Conservation (phyloP, 1,140 invertebrate species). For the Meloidogyne chitwoodi region DNA sequence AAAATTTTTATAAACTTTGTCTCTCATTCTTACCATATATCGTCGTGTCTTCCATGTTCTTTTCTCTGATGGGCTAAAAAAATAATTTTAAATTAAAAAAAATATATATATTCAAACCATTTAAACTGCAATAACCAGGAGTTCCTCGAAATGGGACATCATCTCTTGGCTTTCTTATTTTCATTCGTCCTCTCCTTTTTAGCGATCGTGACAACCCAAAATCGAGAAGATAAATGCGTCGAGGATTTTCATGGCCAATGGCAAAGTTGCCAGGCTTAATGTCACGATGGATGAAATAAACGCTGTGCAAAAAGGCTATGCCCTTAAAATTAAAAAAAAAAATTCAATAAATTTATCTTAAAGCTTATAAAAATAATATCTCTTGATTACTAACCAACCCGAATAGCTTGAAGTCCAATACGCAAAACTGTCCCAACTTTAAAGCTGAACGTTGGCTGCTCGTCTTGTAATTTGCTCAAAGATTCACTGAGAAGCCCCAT, state of each 20-base stretch:
- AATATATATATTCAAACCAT: not conserved
- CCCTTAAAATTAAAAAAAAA: not conserved
- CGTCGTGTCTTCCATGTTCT: not conserved
- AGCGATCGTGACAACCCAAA: not conserved
- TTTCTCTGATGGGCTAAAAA: not conserved
- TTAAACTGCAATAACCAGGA: not conserved
- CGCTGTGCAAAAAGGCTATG: not conserved
- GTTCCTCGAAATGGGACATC: not conserved
- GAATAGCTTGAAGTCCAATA: not conserved
- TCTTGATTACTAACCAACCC: not conserved
- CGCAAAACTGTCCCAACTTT: not conserved
- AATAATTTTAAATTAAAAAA: not conserved
- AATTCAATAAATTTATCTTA: too few species aligned
- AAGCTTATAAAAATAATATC: too few species aligned
- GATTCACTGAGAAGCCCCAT: not conserved
- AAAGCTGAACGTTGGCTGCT: not conserved
- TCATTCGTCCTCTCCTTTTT: not conserved
- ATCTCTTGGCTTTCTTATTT: not conserved
- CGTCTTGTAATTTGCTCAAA: not conserved
- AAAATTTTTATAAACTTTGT: too few species aligned
- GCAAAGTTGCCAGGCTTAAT: not conserved
- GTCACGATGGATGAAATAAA: not conserved
- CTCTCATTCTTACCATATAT: not conserved
- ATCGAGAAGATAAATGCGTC: not conserved
- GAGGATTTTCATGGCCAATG: not conserved